phyloP scores from a whole-genome alignment of 2,888 invertebrate species.

The Eutolmus rufibarbis region DNA sequence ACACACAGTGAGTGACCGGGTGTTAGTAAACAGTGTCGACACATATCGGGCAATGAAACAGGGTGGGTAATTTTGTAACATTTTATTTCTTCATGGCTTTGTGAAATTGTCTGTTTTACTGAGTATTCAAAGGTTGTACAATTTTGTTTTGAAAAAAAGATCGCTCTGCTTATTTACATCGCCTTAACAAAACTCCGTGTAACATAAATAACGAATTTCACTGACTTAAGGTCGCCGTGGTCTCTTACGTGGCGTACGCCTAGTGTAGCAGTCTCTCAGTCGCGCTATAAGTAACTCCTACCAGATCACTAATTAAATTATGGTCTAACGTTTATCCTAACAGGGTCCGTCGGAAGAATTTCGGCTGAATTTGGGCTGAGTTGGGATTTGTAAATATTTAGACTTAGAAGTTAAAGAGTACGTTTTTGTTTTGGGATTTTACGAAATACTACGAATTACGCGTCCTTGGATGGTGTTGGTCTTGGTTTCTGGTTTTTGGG shows the following conservation, averaged over 20 bases:
- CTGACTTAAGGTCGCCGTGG: slow-evolving; percentile 41
- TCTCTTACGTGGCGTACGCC: slow-evolving; percentile 63
- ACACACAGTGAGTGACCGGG: neutral
- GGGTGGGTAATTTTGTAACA: slow-evolving; percentile 4
- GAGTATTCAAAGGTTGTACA: slow-evolving; percentile 33
- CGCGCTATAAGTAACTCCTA: slow-evolving; percentile 35
- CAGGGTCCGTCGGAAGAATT: slow-evolving; percentile 45
- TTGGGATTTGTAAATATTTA: slow-evolving; percentile 16
- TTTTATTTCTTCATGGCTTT: slow-evolving; percentile 37
- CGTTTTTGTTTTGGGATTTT: slow-evolving; percentile 19
- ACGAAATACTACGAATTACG: slow-evolving; percentile 56
- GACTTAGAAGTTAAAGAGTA: slow-evolving; percentile 18
- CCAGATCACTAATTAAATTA: slow-evolving; percentile 41
- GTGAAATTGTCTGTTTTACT: slow-evolving; percentile 1
- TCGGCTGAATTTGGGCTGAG: slow-evolving; percentile 27
- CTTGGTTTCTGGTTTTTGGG: slow-evolving; percentile 65
- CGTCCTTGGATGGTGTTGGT: slow-evolving; percentile 64
- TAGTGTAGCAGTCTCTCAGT: slow-evolving; percentile 49
- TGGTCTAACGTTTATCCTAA: slow-evolving; percentile 12
- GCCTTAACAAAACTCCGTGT: slow-evolving; percentile 34
- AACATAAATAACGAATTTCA: slow-evolving; percentile 27
- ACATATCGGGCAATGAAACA: neutral
- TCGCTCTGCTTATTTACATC: slow-evolving; percentile 36
- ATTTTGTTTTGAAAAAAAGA: slow-evolving; percentile 18
- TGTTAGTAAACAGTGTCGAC: neutral